Evolutionary conservation across 2,797 vertebrate genomes (phyloP).

Genomic region (Tinamus major): DNA sequence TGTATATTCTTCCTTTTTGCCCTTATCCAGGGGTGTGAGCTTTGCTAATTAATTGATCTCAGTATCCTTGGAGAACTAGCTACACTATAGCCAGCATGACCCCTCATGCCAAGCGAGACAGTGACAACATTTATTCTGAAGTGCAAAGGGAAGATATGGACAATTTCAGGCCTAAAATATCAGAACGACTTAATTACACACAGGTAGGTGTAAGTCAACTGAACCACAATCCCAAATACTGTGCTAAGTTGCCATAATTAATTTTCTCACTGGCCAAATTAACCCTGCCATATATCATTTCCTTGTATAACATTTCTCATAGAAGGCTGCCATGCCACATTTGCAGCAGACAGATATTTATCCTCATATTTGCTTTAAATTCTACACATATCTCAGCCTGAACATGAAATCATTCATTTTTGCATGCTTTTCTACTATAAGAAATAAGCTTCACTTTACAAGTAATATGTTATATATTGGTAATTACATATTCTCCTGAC

Average conservation of each 20-base stretch:
- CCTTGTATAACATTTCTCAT: not conserved
- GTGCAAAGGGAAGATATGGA: not conserved
- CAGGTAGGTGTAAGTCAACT: fast-evolving
- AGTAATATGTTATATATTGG: not conserved
- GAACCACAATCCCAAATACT: not conserved
- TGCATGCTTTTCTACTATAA: not conserved
- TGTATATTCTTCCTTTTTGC: not conserved
- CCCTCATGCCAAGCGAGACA: not conserved
- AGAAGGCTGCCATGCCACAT: not conserved
- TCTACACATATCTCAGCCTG: not conserved
- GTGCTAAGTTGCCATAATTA: not conserved
- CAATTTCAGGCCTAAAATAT: not conserved
- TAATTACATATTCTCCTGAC: not conserved
- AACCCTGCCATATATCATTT: not conserved
- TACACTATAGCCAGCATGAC: not conserved
- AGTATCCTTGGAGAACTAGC: not conserved
- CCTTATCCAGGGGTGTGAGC: not conserved
- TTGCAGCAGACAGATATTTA: not conserved
- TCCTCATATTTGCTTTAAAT: not conserved
- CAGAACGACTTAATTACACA: not conserved
- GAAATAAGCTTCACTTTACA: not conserved
- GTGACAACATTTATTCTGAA: not conserved
- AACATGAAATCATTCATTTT: not conserved
- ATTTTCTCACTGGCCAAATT: not conserved
- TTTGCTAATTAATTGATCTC: not conserved